These are phyloP conservation scores for Pygocentrus nattereri DNA, from an alignment of 2,797 vertebrate species.

Conservation along the genomic window DNA sequence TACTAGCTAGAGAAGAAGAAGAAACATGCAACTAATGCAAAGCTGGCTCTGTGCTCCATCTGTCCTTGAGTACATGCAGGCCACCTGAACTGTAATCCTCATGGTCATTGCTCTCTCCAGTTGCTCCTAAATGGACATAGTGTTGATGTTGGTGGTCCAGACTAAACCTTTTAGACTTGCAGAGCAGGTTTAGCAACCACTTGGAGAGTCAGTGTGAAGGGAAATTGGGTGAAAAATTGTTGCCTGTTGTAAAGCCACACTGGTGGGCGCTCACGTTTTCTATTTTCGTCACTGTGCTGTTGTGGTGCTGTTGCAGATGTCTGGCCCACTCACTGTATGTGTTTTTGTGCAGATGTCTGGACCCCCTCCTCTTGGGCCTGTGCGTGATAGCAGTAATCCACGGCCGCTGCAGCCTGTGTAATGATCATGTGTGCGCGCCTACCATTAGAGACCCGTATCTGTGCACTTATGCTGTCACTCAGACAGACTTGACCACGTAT, in stretches of 20 bases:
- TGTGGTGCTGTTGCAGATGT: slow-evolving; percentile 14
- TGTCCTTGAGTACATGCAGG: too few species aligned
- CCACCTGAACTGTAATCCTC: too few species aligned
- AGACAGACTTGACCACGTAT: neutral
- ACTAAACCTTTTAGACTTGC: too few species aligned
- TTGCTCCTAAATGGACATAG: too few species aligned
- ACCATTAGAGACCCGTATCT: slow-evolving; percentile 15
- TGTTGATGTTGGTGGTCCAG: too few species aligned
- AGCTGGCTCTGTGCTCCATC: too few species aligned
- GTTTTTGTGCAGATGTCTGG: slow-evolving; percentile 28
- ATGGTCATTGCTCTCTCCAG: too few species aligned
- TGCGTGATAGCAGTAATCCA: slow-evolving; percentile 41
- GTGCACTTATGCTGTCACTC: slow-evolving; percentile 10
- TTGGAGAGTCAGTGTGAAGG: neutral
- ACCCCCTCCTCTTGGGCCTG: neutral
- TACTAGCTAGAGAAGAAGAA: too few species aligned
- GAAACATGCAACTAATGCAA: too few species aligned
- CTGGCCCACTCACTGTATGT: slow-evolving; percentile 15
- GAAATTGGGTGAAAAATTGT: slow-evolving; percentile 31
- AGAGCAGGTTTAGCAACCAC: too few species aligned
- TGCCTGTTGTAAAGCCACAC: slow-evolving; percentile 16
- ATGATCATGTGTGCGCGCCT: slow-evolving; percentile 16
- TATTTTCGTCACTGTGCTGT: neutral
- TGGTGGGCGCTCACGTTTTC: slow-evolving; percentile 4
- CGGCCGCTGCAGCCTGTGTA: slow-evolving; percentile 11